A percentile compares a stretch with the other conserved stretches of the same genome.
These are phyloP conservation scores for Catostomus latipinnis DNA, from an alignment of 2,797 vertebrate genomes.

Conservation along the genomic window DNA sequence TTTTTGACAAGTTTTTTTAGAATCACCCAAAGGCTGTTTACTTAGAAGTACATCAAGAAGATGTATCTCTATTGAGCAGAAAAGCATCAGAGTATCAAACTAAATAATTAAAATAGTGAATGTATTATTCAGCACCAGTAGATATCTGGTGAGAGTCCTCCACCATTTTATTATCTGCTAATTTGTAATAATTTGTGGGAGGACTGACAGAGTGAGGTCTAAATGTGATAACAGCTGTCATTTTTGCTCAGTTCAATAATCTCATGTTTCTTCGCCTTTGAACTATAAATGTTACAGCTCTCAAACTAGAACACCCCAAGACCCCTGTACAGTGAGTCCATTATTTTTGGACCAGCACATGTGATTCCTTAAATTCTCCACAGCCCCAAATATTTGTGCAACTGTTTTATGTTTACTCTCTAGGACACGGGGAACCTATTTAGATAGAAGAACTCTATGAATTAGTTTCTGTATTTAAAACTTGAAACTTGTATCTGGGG, in stretches of 20 bases:
- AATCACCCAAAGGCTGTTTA: too few species aligned
- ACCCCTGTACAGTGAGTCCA: not conserved
- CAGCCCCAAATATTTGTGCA: constrained; percentile 12
- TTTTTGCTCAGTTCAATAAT: not conserved
- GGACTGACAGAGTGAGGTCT: not conserved
- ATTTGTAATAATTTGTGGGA: not conserved
- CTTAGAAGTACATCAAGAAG: not conserved
- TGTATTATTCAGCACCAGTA: not conserved
- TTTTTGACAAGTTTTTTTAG: too few species aligned
- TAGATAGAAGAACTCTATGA: not conserved
- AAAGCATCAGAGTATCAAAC: not conserved
- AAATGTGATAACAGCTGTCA: not conserved
- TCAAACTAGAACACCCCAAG: constrained; percentile 2
- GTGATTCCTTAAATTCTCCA: constrained; percentile 4
- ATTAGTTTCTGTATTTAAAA: constrained; percentile 35
- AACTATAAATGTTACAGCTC: constrained; percentile 9
- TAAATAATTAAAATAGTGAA: not conserved
- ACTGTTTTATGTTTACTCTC: constrained; percentile 22
- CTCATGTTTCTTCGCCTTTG: constrained; percentile 25
- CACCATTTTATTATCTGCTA: not conserved
- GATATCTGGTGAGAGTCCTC: not conserved
- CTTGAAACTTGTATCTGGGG: constrained; percentile 14
- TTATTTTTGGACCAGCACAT: constrained; percentile 26
- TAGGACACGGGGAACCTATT: constrained; percentile 2
- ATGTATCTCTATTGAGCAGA: not conserved